phyloP scores from a whole-genome alignment of 2,888 invertebrate genomes.

The Nemotelus nigrinus region DNA sequence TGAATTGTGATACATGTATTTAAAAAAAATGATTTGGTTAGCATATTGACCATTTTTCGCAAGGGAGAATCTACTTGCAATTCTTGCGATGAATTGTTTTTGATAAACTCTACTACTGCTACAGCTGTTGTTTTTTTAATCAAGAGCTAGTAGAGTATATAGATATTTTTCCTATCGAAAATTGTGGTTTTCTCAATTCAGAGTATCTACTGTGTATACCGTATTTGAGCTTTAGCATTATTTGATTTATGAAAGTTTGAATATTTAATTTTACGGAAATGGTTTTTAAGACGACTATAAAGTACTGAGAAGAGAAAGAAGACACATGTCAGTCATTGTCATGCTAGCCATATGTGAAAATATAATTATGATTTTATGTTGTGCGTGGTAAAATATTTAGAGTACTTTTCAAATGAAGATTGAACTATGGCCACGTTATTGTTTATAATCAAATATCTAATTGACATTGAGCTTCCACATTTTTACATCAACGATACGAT shows the following conservation, averaged over 20 bases:
- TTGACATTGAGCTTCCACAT: too few relatives aligned
- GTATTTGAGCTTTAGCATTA: constrained; percentile 35
- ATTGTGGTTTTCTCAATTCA: not conserved
- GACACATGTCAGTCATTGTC: too few relatives aligned
- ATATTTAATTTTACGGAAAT: not conserved
- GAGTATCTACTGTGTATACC: constrained; percentile 18
- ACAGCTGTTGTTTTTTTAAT: not conserved
- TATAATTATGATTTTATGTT: too few relatives aligned
- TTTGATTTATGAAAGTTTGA: not conserved
- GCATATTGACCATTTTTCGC: too few relatives aligned
- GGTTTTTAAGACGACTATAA: not conserved
- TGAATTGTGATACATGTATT: too few relatives aligned
- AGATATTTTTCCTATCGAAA: not conserved
- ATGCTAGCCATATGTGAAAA: too few relatives aligned
- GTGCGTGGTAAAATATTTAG: too few relatives aligned
- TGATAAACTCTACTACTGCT: not conserved
- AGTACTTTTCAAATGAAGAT: too few relatives aligned
- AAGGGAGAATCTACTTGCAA: constrained; percentile 5
- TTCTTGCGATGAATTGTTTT: constrained; percentile 16
- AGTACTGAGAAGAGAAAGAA: not conserved
- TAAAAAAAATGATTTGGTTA: too few relatives aligned
- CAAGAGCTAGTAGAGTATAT: constrained; percentile 11
- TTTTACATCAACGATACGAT: too few relatives aligned
- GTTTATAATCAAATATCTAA: too few relatives aligned
- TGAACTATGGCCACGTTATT: too few relatives aligned